Evolutionary conservation across 2,888 invertebrate species (phyloP), one percentile per base, ranked within the genome.

Genomic region (Cryptocephalus moraei): DNA sequence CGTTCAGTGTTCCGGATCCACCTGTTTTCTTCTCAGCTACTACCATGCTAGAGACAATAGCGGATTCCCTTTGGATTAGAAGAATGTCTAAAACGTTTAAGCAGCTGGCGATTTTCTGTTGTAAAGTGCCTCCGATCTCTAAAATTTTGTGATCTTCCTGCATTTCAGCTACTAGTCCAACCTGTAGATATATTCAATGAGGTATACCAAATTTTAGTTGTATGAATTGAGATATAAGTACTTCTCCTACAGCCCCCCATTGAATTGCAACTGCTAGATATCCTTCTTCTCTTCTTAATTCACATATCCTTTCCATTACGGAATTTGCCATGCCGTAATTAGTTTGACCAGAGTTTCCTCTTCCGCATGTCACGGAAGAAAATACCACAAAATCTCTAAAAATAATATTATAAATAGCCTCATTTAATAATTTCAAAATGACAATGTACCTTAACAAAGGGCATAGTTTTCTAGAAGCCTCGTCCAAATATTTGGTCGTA

Each of bases 241-340:
- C 87, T 69, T 94, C 93, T 44, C 91, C 94, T 44, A 94, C 79
- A 34, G 91, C 92, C 36, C 94, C 93, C 92, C 93, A 94, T 66
- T 94, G 90, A 9, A 94, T 81, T 1, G 92, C 92, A 49, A 90
- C 69, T 0, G 78, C 92, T 1, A 90, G 88, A 0, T 83, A 74
- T 0, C 88, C 86, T 8, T 81, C 80, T 47, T 68, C 70, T 60
- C 74, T 74, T 54, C 91, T 78, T 61, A 75, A 72, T 67, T 91
- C 92, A 63, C 88, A 87, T 56, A 93, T 81, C 54, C 90, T 78
- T 68, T 93, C 91, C 90, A 92, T 90, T 4, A 86, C 78, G 0
- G 91, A 90, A 73, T 93, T 94, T 39, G 91, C 84, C 75, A 86
- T 84, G 31, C 91, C 93, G 66, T 93, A 93, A 72, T 91, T 91